Evolutionary conservation across 1,140 invertebrate genomes (phyloP).

Genomic region (Chironomus tepperi): DNA sequence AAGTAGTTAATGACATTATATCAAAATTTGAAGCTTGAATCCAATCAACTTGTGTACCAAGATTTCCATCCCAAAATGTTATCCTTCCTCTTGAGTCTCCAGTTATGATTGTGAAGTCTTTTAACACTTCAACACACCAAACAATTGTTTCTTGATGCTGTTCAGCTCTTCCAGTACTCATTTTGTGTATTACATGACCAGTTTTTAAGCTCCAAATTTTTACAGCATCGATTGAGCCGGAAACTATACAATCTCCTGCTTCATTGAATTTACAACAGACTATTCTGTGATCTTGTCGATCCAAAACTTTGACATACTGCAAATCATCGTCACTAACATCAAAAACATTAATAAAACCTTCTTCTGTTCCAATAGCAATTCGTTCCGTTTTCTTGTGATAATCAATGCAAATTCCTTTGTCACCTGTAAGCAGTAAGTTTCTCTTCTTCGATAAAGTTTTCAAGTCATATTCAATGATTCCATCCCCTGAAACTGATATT

Average conservation of each 20-base stretch:
- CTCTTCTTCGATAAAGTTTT: conserved; percentile 46
- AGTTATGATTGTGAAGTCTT: conserved; percentile 76
- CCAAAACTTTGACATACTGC: conserved; percentile 67
- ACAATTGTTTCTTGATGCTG: conserved; percentile 66
- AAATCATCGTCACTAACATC: conserved; percentile 56
- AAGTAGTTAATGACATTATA: conserved; percentile 61
- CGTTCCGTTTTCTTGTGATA: conserved; percentile 52
- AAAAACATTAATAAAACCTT: conserved; percentile 83
- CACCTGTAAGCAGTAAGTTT: conserved; percentile 58
- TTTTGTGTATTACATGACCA: conserved; percentile 73
- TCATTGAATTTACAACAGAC: conserved; percentile 78
- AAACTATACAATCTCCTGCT: conserved; percentile 65
- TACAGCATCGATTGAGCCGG: conserved; percentile 74
- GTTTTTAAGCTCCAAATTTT: conserved; percentile 77
- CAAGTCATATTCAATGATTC: conserved; percentile 72
- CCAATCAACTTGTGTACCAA: conserved; percentile 65
- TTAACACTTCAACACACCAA: conserved; percentile 71
- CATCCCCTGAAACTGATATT: conserved; percentile 62
- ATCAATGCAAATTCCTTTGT: conserved; percentile 77
- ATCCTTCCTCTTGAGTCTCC: conserved; percentile 81
- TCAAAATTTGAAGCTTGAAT: conserved; percentile 70
- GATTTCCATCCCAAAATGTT: conserved; percentile 77
- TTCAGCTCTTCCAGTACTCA: conserved; percentile 56
- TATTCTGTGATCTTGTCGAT: conserved; percentile 80
- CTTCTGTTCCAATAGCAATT: conserved; percentile 79